phyloP scores from a whole-genome alignment of 1,140 invertebrate species.

The Cydia fagiglandana region DNA sequence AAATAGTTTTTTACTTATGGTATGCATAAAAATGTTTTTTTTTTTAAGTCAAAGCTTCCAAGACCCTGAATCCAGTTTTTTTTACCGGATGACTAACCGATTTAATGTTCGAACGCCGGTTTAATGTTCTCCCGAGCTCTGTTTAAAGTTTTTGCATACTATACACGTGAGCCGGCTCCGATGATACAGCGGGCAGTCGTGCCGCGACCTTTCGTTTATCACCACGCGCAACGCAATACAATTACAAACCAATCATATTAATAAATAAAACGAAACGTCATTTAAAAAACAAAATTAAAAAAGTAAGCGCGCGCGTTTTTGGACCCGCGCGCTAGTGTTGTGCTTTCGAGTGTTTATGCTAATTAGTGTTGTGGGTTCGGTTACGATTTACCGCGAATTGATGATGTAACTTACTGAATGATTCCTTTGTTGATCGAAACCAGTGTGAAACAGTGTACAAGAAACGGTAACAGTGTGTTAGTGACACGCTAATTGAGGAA shows the following conservation, averaged over 20 bases:
- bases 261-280: slow-evolving; percentile 37
- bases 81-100: slow-evolving; percentile 30
- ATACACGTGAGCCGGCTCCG: slow-evolving; percentile 64
- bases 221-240: slow-evolving; percentile 53
- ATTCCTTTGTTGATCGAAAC: slow-evolving; percentile 52
- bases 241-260: slow-evolving; percentile 51
- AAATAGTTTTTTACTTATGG: background rate
- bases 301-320: background rate
- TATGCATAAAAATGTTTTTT: background rate
- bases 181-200: slow-evolving; percentile 65
- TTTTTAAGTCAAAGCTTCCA: background rate
- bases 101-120: background rate
- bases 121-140: slow-evolving; percentile 52
- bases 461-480: slow-evolving; percentile 56
- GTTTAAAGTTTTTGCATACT: slow-evolving; percentile 68
- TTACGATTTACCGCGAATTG: slow-evolving; percentile 56
- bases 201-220: slow-evolving; percentile 66
- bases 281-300: slow-evolving; percentile 33
- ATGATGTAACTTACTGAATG: slow-evolving; percentile 63
- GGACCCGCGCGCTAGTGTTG: slow-evolving; percentile 21
- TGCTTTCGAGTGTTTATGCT: slow-evolving; percentile 41
- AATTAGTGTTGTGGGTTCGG: slow-evolving; percentile 45
- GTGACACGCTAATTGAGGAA: slow-evolving; percentile 49
- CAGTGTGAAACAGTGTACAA: slow-evolving; percentile 58
- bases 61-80: slow-evolving; percentile 16